Evolutionary conservation across 2,888 invertebrate species (phyloP).

Genomic region (Empis livida): DNA sequence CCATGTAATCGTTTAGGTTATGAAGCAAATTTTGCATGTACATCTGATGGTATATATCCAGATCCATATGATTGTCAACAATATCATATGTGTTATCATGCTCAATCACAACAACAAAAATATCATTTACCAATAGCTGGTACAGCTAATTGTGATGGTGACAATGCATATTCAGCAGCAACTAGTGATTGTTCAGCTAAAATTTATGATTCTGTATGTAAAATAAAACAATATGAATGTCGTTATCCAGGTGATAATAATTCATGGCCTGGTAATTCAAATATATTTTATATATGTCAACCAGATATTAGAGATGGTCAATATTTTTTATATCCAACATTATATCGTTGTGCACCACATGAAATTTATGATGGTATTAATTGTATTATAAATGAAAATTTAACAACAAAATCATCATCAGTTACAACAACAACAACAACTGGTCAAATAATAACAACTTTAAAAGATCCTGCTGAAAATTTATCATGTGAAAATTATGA

Average conservation of each 20-base stretch:
- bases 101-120: conserved; percentile 22
- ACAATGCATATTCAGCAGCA: conserved; percentile 28
- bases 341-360: conserved; percentile 31
- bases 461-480: conserved; percentile 9
- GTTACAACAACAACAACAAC: not conserved
- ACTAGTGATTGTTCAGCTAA: conserved; percentile 29
- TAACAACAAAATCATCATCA: conserved; percentile 6
- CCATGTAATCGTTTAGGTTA: conserved; percentile 34
- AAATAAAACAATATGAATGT: conserved; percentile 25
- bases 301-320: conserved; percentile 25
- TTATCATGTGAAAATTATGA: conserved; percentile 5
- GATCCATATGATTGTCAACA: conserved; percentile 36
- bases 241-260: conserved; percentile 26
- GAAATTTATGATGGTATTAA: conserved; percentile 26
- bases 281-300: conserved; percentile 34
- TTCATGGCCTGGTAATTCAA: conserved; percentile 30
- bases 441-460: not conserved
- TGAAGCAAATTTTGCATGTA: conserved; percentile 33
- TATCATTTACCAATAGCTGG: conserved; percentile 16
- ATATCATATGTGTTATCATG: conserved; percentile 34
- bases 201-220: conserved; percentile 22
- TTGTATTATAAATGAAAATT: conserved; percentile 11
- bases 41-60: conserved; percentile 30
- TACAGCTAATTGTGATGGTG: conserved; percentile 29
- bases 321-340: conserved; percentile 28